Evolutionary conservation across 2,888 invertebrate genomes (phyloP), one percentile per base, ranked within the genome.

Genomic region (Argyra leucocephala): DNA sequence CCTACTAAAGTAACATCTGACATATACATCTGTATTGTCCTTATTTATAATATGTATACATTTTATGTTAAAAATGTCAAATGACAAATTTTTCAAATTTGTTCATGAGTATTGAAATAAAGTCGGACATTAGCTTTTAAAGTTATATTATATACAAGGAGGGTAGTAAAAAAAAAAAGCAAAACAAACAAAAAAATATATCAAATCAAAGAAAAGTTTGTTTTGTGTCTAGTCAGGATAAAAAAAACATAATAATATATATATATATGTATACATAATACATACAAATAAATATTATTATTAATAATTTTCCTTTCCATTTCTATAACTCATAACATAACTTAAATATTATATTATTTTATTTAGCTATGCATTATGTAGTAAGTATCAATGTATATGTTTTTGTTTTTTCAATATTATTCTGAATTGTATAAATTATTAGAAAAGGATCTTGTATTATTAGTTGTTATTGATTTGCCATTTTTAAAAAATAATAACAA

Each of bases 201-300:
- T 15, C 10, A 37, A 37, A 37, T 12, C 5, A 48, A n/a, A 2
- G 18, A 48, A 48, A 48, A 48, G 48, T 48, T 48, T 48, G 18
- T 48, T 48, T 48, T 48, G 48, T 48, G 48, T 48, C 48, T 48
- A 48, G 48, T 48, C 48, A 48, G 48, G 48, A 48, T 48, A 48
- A 48, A 48, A 48, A 48, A 31, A 5, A 31, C 31, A 31, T 31
- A 7, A 31, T 31, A 10, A 10, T 31, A 31, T 31, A 10, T 31
- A 31, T 31, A 31, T 31, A 10, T 31, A 5, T 31, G 31, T 31
- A 31, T n/a, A n/a, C 31, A 31, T 31, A n/a, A 31, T 31, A 31
- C 12, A 6, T 31, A 31, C 12, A 31, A 31, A 31, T 31, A 31
- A 31, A 31, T 31, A 12, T 10, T 31, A 12, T 10, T 31, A 31